Base-by-base conservation (phyloP, 2,797 vertebrate genomes). In the Fistularia tabacaria region DNA sequence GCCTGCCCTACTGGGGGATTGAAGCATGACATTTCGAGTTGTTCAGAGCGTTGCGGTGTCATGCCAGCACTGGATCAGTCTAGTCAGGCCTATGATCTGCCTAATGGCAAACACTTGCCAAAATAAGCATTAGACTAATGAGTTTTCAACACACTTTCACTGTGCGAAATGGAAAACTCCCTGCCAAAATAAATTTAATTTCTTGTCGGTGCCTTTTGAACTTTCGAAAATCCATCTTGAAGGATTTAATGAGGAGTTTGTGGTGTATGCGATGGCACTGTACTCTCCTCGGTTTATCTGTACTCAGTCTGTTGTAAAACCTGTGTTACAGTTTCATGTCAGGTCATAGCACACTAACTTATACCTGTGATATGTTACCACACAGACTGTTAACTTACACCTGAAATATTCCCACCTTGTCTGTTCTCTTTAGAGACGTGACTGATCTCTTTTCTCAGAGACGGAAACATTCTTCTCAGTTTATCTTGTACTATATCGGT, bases 71-170 rank as follows among this genome's bases (percentile, higher is more conserved):
- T 9, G 12, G n/a, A 64, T 64, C 36, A 12, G 38, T 25, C 2
- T 25, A 25, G 2, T 25, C 25, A 25, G 25, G 25, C 2, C 55
- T 54, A 51, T 47, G 56, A 57, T 71, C 40, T 9, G 43, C 40
- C 37, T 48, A 49, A 54, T 57, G 48, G 44, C 36, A 49, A 61
- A 50, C 58, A 37, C 12, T 45, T 52, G 74, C 69, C 77, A 82
- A 67, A 54, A 38, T 12, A 15, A 51, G 56, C 69, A 64, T 78
- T 74, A 62, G 41, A 55, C 62, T 65, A 59, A 82, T 80, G 66
- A 71, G 39, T 54, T 9, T 59, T 50, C 51, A 14, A 38, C 64
- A 13, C 45, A 56, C 54, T 42, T 10, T 10, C 42, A 49, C 56
- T 49, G 41, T 49, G 49, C 38, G 36, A 62, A 62, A 64, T 54